These are phyloP conservation scores for Theretra japonica DNA, from an alignment of 2,888 invertebrate genomes.

Conservation along the genomic window DNA sequence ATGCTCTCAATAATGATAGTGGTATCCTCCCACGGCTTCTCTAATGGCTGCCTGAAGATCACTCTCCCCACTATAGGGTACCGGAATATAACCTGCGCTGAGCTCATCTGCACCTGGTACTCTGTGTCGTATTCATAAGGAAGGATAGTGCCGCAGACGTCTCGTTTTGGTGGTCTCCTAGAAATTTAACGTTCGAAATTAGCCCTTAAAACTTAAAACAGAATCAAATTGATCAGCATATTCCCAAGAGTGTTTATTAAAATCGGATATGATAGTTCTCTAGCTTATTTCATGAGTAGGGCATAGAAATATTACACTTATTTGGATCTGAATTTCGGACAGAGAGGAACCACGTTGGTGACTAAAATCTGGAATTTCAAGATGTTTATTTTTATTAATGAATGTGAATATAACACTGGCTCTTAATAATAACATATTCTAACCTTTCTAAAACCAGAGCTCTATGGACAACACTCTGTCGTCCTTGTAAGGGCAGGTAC, in stretches of 20 bases:
- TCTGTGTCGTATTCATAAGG: slow-evolving; percentile 86
- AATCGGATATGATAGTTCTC: no score
- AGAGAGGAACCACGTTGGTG: no score
- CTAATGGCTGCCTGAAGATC: slow-evolving; percentile 91
- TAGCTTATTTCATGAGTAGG: no score
- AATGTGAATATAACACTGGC: no score
- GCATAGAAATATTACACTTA: no score
- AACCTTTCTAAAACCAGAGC: slow-evolving; percentile 91
- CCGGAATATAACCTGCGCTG: slow-evolving; percentile 92
- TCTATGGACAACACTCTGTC: slow-evolving; percentile 91
- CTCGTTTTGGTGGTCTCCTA: slow-evolving; percentile 65
- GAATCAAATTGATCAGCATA: no score
- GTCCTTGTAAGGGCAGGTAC: slow-evolving; percentile 93
- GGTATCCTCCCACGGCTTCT: slow-evolving; percentile 93
- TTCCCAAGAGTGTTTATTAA: no score
- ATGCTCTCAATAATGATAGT: slow-evolving; percentile 91
- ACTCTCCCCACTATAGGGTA: slow-evolving; percentile 95
- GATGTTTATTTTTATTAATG: no score
- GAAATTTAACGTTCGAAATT: background rate
- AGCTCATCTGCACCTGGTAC: slow-evolving; percentile 89
- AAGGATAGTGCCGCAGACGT: slow-evolving; percentile 86
- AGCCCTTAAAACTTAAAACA: no score
- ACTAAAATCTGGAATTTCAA: no score
- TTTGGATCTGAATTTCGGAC: no score
- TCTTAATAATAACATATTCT: background rate